Conservation (phyloP, 2,113 vertebrate species). For the Pandion haliaetus region DNA sequence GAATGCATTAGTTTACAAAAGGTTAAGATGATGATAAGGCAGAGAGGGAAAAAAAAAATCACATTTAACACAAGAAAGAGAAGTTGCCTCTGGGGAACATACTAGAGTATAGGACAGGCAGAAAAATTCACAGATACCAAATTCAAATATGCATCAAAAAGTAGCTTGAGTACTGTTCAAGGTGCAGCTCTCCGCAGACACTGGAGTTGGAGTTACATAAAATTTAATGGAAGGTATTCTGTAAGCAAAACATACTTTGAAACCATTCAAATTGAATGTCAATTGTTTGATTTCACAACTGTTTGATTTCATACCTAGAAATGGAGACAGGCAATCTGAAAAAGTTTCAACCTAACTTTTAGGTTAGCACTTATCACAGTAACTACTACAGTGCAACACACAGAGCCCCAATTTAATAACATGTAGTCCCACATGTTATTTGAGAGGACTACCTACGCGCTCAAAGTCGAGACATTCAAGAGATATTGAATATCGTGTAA, state of each 20-base stretch:
- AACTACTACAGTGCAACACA: not conserved
- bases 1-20: not conserved
- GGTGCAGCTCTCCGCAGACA: not conserved
- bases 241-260: not conserved
- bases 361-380: not conserved
- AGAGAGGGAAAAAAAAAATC: not conserved
- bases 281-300: not conserved
- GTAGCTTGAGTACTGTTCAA: not conserved
- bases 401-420: not conserved
- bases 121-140: not conserved
- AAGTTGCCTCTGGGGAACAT: not conserved
- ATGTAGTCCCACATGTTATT: too few relatives aligned
- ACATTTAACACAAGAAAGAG: not conserved
- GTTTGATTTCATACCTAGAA: not conserved
- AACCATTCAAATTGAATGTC: not conserved
- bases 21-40: not conserved
- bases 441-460: not conserved
- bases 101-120: not conserved
- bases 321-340: not conserved
- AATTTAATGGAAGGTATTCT: not conserved
- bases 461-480: not conserved
- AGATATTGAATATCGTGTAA: not conserved
- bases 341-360: not conserved
- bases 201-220: not conserved
- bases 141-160: not conserved